Evolutionary conservation across 2,888 invertebrate genomes (phyloP).

Genomic region (Dorcus hopei): DNA sequence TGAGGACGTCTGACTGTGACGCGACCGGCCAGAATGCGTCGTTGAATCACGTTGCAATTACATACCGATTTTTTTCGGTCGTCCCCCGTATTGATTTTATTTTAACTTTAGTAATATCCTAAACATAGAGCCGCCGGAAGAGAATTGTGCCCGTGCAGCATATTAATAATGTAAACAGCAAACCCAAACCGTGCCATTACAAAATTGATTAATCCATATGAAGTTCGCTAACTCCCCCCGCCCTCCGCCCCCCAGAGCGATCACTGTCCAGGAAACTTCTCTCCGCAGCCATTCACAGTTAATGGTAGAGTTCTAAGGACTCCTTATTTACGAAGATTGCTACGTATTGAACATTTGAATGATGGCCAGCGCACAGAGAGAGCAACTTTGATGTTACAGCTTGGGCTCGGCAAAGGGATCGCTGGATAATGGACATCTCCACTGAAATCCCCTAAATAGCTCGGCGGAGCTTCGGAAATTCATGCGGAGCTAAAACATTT

Average conservation of each 20-base stretch:
- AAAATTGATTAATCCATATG: too few species aligned
- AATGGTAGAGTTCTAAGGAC: slow-evolving; percentile 20
- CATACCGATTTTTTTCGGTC: too few species aligned
- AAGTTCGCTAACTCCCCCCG: too few species aligned
- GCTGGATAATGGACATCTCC: slow-evolving; percentile 18
- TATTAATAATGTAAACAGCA: too few species aligned
- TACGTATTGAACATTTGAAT: slow-evolving; percentile 22
- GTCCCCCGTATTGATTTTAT: too few species aligned
- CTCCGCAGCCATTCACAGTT: slow-evolving; percentile 30
- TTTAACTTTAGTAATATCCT: too few species aligned
- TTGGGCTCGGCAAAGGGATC: slow-evolving; percentile 14
- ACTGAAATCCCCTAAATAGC: slow-evolving; percentile 14
- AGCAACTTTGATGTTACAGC: slow-evolving; percentile 22
- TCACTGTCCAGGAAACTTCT: slow-evolving; percentile 1
- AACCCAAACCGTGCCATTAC: too few species aligned
- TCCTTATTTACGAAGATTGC: slow-evolving; percentile 22
- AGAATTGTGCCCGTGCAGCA: too few species aligned
- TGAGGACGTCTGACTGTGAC: slow-evolving; percentile 1
- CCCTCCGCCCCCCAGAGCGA: too few species aligned
- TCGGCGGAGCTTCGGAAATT: not conserved
- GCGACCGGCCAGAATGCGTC: too few species aligned
- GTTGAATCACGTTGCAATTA: too few species aligned
- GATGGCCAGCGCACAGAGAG: slow-evolving; percentile 10
- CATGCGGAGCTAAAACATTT: slow-evolving; percentile 1
- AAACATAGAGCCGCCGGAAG: too few species aligned